phyloP scores from a whole-genome alignment of 2,888 invertebrate genomes.

The Polydrusus cervinus region DNA sequence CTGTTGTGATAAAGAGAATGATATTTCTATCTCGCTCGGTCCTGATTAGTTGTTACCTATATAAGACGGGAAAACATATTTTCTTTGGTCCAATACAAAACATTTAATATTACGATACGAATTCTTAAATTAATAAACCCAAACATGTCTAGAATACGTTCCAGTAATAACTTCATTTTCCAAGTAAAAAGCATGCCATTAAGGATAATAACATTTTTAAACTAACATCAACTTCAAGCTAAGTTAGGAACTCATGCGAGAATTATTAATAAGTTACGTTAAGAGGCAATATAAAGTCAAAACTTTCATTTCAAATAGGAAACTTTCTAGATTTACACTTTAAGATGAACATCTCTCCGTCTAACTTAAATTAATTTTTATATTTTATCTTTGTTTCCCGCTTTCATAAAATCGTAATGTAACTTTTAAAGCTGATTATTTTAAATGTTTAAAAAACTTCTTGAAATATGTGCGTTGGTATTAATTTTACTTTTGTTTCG shows the following conservation, averaged over 20 bases:
- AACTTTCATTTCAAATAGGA: conserved; percentile 46
- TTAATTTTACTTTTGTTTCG: too few species aligned
- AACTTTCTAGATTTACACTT: conserved; percentile 47
- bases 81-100: too few species aligned
- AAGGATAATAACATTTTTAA: conserved; percentile 3
- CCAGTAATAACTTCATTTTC: neutral
- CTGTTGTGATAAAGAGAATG: too few species aligned
- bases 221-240: conserved; percentile 24
- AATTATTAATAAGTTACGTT: conserved; percentile 37
- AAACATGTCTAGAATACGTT: neutral
- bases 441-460: neutral
- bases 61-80: too few species aligned
- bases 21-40: too few species aligned
- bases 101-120: neutral
- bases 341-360: conserved; percentile 43
- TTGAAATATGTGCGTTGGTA: too few species aligned
- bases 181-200: conserved; percentile 13
- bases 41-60: too few species aligned
- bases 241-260: conserved; percentile 21
- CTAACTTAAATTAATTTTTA: conserved; percentile 53
- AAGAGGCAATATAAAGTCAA: conserved; percentile 40
- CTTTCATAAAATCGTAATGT: conserved; percentile 5
- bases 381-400: conserved; percentile 37
- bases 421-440: conserved; percentile 7
- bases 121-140: neutral